A percentile compares a stretch with the other conserved stretches of the same genome.
Conservation (phyloP, 2,888 invertebrate genomes). For the Eupithecia vulgata region DNA sequence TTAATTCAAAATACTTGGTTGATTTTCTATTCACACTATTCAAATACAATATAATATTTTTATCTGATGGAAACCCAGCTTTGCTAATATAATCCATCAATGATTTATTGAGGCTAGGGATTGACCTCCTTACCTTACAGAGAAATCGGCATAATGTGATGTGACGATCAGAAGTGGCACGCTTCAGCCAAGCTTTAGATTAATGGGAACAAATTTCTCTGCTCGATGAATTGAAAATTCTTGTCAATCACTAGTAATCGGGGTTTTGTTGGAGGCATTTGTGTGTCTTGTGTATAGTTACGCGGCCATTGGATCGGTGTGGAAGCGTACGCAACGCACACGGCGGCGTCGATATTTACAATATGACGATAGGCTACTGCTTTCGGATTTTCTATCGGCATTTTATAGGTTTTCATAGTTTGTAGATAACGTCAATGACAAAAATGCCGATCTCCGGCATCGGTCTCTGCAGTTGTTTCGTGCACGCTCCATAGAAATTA, state of each 20-base stretch:
- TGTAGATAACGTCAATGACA: no score
- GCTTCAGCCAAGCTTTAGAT: neutral
- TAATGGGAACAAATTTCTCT: neutral
- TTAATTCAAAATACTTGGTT: no score
- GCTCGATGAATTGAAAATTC: neutral
- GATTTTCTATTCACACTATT: neutral
- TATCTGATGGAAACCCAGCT: constrained; percentile 3
- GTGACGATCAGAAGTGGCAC: neutral
- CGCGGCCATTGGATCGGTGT: no score
- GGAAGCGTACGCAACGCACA: no score
- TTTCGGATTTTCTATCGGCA: no score
- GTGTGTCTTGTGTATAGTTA: no score
- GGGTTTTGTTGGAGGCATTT: neutral
- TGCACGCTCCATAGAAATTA: no score
- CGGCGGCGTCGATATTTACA: no score
- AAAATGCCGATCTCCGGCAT: no score
- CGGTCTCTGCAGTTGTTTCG: no score
- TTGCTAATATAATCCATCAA: constrained; percentile 8
- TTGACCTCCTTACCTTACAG: neutral
- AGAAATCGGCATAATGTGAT: constrained; percentile 1
- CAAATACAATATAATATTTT: neutral
- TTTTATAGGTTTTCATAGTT: no score
- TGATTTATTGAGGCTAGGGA: constrained; percentile 11
- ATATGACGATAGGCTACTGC: no score
- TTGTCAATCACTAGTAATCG: neutral